A percentile compares a stretch with the other conserved stretches of the same genome.
These are phyloP conservation scores for Pseudochirops cupreus DNA, from an alignment of 2,797 vertebrate genomes.

Conservation along the genomic window DNA sequence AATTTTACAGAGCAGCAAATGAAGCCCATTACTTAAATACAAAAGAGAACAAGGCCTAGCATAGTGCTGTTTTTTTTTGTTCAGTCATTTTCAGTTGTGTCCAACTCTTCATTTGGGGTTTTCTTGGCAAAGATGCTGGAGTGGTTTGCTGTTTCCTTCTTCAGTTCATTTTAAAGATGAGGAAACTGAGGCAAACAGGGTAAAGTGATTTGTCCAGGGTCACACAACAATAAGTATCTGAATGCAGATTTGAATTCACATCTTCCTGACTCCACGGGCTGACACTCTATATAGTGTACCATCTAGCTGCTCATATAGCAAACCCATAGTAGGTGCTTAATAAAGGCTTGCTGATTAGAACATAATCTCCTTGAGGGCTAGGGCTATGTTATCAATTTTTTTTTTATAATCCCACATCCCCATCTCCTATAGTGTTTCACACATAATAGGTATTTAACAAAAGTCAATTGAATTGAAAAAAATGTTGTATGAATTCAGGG, in stretches of 20 bases:
- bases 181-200: neutral
- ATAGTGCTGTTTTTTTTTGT: neutral
- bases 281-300: neutral
- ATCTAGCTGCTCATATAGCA: neutral
- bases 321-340: neutral
- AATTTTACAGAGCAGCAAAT: neutral
- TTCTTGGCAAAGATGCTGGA: neutral
- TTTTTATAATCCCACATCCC: neutral
- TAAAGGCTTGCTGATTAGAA: neutral
- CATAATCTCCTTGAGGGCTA: neutral
- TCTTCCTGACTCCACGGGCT: neutral
- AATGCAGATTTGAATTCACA: neutral
- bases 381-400: neutral
- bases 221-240: neutral
- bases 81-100: neutral
- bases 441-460: neutral
- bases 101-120: neutral
- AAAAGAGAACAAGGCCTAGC: neutral
- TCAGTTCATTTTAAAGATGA: neutral
- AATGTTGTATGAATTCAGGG: neutral
- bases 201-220: neutral
- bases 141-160: neutral
- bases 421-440: neutral
- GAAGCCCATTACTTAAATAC: neutral
- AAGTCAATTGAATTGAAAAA: neutral